Evolutionary conservation across 2,797 vertebrate genomes (phyloP), one percentile per base, ranked within the genome.

Genomic region (Cynodonichthys magdalenae): DNA sequence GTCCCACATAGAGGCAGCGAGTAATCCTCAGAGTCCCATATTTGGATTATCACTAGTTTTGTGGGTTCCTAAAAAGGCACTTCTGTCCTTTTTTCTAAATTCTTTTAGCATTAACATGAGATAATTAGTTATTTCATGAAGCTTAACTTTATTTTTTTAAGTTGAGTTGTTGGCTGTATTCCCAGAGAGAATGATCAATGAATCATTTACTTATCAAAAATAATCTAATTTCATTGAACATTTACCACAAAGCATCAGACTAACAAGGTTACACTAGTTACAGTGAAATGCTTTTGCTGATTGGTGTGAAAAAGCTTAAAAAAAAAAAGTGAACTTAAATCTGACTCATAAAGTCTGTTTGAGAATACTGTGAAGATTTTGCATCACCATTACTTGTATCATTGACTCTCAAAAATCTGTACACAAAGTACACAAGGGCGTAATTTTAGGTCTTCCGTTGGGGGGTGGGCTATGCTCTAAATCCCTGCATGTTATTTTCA

Each of bases 261-360:
- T 42, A 4, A 42, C 15, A 15, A 15, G 15, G 15, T 42, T 42
- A 42, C 15, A 1, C 41, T 3, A 4, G 17, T 15, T 2, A 42
- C 41, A 15, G 41, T 42, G 12, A 42, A 28, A 42, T 57, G 17
- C 11, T n/a, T 12, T 15, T 14, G 9, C 12, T 41, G 28, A 49
- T 53, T 64, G 14, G 20, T 24, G 31, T 66, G 42, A 47, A 69
- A 50, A 71, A 39, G 41, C 39, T 17, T 4, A 69, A 71, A 63
- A 28, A 59, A 51, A 53, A 52, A 59, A 31, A 31, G 29, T 31
- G 29, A 57, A 52, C 34, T 56, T 59, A 60, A 9, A 36, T 36
- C 34, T 11, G 34, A 36, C 34, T 36, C 34, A 36, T 36, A 36
- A 36, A 36, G 9, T 10, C 34, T 10, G 9, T 10, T 9, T 36